phyloP scores from a whole-genome alignment of 2,113 vertebrate species.

The Calypte anna region DNA sequence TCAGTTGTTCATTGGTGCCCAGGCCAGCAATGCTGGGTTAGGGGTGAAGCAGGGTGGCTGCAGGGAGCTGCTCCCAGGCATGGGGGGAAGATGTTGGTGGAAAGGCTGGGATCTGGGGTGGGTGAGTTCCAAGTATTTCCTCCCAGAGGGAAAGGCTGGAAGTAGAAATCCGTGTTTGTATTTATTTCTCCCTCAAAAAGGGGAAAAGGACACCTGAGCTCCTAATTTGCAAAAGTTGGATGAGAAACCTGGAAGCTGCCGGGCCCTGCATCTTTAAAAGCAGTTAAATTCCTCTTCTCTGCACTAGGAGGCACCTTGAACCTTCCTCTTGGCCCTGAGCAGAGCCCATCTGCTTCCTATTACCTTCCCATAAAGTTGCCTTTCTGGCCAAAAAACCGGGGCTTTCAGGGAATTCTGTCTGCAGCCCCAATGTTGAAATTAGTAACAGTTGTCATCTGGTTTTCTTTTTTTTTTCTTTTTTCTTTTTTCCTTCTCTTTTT shows the following conservation, averaged over 20 bases:
- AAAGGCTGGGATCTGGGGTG: neutral
- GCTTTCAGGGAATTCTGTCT: constrained; percentile 71
- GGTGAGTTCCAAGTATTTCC: neutral
- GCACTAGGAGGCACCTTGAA: constrained; percentile 74
- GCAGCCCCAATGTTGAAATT: constrained; percentile 58
- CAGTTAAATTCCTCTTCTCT: constrained; percentile 63
- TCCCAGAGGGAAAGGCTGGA: neutral
- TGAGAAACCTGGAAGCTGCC: constrained; percentile 41
- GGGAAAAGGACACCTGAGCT: constrained; percentile 48
- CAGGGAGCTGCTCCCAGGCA: rapidly evolving
- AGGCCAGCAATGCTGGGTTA: neutral
- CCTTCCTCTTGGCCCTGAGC: constrained; percentile 63
- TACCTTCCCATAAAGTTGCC: constrained; percentile 57
- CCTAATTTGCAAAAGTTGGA: constrained; percentile 56
- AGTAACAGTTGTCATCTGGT: constrained; percentile 55
- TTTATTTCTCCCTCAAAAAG: neutral
- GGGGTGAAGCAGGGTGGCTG: neutral
- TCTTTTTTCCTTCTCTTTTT: neutral
- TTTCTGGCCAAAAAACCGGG: constrained; percentile 3
- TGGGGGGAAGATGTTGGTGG: neutral
- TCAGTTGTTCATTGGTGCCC: rapidly evolving
- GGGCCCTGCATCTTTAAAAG: constrained; percentile 60
- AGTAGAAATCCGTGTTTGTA: constrained; percentile 9
- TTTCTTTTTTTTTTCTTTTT: neutral
- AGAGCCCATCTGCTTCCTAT: constrained; percentile 71